Conservation (phyloP, 2,888 invertebrate species). For the Philereme vetulata region DNA sequence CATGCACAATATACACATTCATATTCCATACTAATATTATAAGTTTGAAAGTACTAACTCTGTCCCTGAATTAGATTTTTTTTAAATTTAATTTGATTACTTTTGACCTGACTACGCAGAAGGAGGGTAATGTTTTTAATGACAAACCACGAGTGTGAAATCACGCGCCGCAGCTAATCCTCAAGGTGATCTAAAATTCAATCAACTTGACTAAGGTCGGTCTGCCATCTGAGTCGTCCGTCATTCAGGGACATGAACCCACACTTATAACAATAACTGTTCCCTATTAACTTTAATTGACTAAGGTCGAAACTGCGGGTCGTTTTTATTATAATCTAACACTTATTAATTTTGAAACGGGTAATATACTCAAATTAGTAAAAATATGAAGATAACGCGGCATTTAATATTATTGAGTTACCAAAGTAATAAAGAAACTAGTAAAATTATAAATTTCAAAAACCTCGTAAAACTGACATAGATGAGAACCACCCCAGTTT, state of each 20-base stretch:
- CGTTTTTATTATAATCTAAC: constrained; percentile 16
- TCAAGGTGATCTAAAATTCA: constrained; percentile 35
- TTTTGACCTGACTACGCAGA: no score
- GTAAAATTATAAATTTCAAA: no score
- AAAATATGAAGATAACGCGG: background rate
- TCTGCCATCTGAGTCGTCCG: constrained; percentile 9
- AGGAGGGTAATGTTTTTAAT: no score
- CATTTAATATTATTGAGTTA: background rate
- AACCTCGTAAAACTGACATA: no score
- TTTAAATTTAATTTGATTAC: no score
- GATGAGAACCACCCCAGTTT: no score
- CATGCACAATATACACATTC: no score
- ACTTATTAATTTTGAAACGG: constrained; percentile 20
- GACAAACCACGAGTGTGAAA: no score
- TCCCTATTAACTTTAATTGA: constrained; percentile 29
- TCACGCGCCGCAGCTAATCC: background rate
- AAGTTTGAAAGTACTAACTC: no score
- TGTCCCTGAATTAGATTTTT: no score
- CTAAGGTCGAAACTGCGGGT: constrained; percentile 31
- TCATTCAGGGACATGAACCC: constrained; percentile 24
- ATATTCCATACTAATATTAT: no score
- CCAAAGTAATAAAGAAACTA: background rate
- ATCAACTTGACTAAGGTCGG: constrained; percentile 28
- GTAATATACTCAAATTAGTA: constrained; percentile 12
- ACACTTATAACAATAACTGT: constrained; percentile 29